Evolutionary conservation across 1,140 invertebrate genomes (phyloP).

Genomic region (Melanaphis sacchari): DNA sequence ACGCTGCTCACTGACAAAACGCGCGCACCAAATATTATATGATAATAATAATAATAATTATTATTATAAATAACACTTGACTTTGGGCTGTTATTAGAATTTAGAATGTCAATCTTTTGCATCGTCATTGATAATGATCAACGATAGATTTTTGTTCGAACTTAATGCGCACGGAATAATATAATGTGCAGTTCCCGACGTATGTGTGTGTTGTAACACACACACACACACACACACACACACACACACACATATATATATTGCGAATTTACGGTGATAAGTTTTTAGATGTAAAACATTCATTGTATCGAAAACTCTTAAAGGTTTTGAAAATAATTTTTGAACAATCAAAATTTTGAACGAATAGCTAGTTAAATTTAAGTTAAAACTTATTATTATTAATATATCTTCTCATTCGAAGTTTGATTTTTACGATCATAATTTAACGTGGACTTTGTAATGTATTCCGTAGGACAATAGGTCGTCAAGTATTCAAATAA

Average conservation of each 20-base stretch:
- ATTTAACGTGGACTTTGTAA: background rate
- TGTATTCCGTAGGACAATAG: background rate
- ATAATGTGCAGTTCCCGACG: background rate
- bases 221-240: too few relatives aligned
- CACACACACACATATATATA: too few relatives aligned
- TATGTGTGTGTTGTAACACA: too few relatives aligned
- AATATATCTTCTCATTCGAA: background rate
- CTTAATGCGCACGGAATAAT: background rate
- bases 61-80: background rate
- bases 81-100: background rate
- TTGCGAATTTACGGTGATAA: background rate
- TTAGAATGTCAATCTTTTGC: background rate
- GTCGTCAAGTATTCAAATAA: background rate
- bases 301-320: too few relatives aligned
- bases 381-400: too few relatives aligned
- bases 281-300: background rate
- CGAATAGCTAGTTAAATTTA: too few relatives aligned
- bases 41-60: background rate
- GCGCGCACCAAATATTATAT: background rate
- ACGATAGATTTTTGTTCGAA: background rate
- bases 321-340: too few relatives aligned
- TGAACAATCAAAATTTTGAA: too few relatives aligned
- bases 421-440: background rate
- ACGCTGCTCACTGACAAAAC: background rate
- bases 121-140: background rate